These are phyloP conservation scores for Synaphobranchus kaupii DNA, from an alignment of 2,797 vertebrate species.

Conservation along the genomic window DNA sequence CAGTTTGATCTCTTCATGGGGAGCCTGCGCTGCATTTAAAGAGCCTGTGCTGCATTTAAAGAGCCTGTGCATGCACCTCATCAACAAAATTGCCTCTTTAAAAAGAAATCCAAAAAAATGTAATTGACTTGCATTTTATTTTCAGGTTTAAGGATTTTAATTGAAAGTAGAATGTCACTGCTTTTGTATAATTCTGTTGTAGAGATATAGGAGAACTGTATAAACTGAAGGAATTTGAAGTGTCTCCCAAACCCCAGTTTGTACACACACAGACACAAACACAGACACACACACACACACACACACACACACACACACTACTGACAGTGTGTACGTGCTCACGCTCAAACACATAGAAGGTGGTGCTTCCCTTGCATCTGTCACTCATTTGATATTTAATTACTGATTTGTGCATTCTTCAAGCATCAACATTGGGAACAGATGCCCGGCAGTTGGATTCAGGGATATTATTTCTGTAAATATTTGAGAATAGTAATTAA, in stretches of 20 bases:
- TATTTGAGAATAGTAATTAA: conserved; percentile 43
- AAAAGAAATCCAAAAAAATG: background rate
- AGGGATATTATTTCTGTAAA: conserved; percentile 31
- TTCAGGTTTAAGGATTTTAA: background rate
- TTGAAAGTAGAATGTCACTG: background rate
- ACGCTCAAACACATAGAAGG: background rate
- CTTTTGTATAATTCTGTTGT: too few relatives aligned
- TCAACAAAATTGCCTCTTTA: background rate
- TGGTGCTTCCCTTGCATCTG: background rate
- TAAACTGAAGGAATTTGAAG: too few relatives aligned
- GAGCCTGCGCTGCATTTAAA: background rate
- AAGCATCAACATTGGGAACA: conserved; percentile 30
- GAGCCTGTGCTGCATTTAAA: background rate
- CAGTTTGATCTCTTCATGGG: background rate
- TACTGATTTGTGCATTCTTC: background rate
- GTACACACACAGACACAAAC: too few relatives aligned
- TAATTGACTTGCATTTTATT: background rate
- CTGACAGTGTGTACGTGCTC: too few relatives aligned
- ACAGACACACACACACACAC: too few relatives aligned
- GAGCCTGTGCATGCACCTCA: background rate
- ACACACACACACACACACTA: too few relatives aligned
- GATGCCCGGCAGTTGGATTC: conserved; percentile 27
- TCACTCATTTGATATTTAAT: conserved; percentile 25
- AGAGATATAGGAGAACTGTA: too few relatives aligned
- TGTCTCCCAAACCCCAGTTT: too few relatives aligned